Evolutionary conservation across 23 tunicate genomes (phyloP).

Genomic region (Trididemnum nubilum): DNA sequence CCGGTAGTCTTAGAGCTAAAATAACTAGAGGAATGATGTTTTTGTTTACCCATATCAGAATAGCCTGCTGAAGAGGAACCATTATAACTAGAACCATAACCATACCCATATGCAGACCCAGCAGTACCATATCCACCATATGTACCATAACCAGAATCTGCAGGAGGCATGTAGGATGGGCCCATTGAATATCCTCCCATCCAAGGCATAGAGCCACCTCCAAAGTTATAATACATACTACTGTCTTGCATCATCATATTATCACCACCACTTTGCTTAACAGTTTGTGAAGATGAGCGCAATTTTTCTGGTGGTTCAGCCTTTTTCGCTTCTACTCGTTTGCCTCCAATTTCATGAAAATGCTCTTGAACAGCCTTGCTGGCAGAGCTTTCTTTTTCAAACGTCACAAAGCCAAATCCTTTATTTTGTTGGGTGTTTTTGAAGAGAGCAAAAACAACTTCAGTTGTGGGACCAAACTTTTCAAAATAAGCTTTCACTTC

Average conservation of each 20-base stretch:
- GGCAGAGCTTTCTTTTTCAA: conserved; percentile 13
- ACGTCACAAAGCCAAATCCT: conserved; percentile 70
- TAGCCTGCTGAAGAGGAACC: too few relatives aligned
- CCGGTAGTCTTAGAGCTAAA: too few relatives aligned
- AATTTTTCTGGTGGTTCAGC: conserved; percentile 42
- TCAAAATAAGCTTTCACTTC: conserved; percentile 49
- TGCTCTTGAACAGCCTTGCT: conserved; percentile 31
- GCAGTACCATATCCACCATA: too few relatives aligned
- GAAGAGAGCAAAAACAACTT: conserved; percentile 48
- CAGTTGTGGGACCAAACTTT: conserved; percentile 31
- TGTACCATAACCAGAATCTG: too few relatives aligned
- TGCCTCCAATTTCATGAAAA: conserved; percentile 52
- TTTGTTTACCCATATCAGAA: too few relatives aligned
- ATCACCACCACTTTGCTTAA: too few relatives aligned
- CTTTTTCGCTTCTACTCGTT: conserved; percentile 49
- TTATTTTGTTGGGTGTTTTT: conserved; percentile 46
- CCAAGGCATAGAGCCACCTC: neutral
- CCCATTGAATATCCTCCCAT: conserved; percentile 11
- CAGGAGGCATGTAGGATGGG: conserved; percentile 17
- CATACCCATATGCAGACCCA: too few relatives aligned
- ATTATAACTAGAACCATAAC: too few relatives aligned
- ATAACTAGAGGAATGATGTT: too few relatives aligned
- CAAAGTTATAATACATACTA: neutral
- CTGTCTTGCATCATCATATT: too few relatives aligned
- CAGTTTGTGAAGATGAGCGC: too few relatives aligned